phyloP scores from a whole-genome alignment of 1,140 invertebrate species.

The Drosophila setifemur region DNA sequence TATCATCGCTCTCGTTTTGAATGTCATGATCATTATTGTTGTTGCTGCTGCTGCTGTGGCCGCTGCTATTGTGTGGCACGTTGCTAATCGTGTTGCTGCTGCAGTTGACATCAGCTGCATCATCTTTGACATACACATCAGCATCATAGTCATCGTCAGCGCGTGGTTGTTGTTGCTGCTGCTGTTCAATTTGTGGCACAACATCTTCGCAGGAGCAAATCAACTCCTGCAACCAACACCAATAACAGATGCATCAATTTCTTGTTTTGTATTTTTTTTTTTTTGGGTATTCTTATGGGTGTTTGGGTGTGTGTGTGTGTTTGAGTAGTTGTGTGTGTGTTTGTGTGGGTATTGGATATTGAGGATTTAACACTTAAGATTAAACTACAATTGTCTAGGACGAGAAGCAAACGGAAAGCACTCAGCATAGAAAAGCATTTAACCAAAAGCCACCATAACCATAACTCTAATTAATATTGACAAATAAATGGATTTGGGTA shows the following conservation, averaged over 20 bases:
- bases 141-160: conserved; percentile 75
- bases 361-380: conserved; percentile 14
- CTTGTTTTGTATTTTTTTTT: conserved; percentile 37
- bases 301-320: conserved; percentile 19
- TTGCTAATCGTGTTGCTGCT: conserved; percentile 3
- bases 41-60: conserved; percentile 28
- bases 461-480: not conserved
- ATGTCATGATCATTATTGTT: conserved; percentile 42
- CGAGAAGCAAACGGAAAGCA: conserved; percentile 30
- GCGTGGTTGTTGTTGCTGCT: conserved; percentile 47
- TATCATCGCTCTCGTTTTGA: not conserved
- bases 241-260: conserved; percentile 82
- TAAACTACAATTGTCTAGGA: conserved; percentile 23
- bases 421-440: conserved; percentile 18
- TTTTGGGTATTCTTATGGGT: conserved; percentile 30
- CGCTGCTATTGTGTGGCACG: conserved; percentile 16
- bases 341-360: not conserved
- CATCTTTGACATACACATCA: conserved; percentile 73
- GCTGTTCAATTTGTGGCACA: conserved; percentile 82
- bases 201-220: conserved; percentile 90
- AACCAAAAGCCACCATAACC: conserved; percentile 8
- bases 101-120: conserved; percentile 12
- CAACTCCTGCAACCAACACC: conserved; percentile 89
- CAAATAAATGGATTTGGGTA: not conserved
- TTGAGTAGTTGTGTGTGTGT: conserved; percentile 7